Percentiles rank a stretch among this genome's conserved stretches.
These are phyloP conservation scores for Drosophila jambulina DNA, from an alignment of 1,140 invertebrate species.

Conservation along the genomic window DNA sequence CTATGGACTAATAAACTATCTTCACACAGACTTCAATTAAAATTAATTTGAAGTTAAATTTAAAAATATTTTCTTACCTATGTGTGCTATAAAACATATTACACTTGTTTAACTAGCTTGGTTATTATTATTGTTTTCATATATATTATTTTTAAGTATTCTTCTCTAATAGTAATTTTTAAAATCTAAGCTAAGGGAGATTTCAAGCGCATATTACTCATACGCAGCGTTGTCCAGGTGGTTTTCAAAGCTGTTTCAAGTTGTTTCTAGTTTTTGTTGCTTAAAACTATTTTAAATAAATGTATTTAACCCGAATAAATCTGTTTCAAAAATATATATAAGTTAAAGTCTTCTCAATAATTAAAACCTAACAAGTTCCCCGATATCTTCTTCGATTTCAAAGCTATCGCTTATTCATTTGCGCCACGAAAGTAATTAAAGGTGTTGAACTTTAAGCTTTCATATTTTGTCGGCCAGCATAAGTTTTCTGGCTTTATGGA, in stretches of 20 bases:
- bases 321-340: background rate
- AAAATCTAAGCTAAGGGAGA: too few relatives aligned
- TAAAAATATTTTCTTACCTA: background rate
- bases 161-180: too few relatives aligned
- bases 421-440: slow-evolving; percentile 8
- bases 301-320: background rate
- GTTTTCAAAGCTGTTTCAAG: background rate
- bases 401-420: background rate
- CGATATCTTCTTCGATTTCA: background rate
- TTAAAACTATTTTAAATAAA: background rate
- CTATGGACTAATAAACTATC: background rate
- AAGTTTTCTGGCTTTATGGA: slow-evolving; percentile 2
- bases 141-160: too few relatives aligned
- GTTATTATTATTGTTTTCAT: too few relatives aligned
- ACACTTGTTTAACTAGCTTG: too few relatives aligned
- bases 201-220: background rate
- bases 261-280: background rate
- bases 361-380: background rate
- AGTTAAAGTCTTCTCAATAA: background rate
- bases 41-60: background rate
- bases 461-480: slow-evolving; percentile 2
- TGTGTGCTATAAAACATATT: too few relatives aligned
- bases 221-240: background rate
- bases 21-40: too few relatives aligned
- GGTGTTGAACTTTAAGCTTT: slow-evolving; percentile 12